phyloP scores from a whole-genome alignment of 2,888 invertebrate genomes.

The Orthosia incerta region DNA sequence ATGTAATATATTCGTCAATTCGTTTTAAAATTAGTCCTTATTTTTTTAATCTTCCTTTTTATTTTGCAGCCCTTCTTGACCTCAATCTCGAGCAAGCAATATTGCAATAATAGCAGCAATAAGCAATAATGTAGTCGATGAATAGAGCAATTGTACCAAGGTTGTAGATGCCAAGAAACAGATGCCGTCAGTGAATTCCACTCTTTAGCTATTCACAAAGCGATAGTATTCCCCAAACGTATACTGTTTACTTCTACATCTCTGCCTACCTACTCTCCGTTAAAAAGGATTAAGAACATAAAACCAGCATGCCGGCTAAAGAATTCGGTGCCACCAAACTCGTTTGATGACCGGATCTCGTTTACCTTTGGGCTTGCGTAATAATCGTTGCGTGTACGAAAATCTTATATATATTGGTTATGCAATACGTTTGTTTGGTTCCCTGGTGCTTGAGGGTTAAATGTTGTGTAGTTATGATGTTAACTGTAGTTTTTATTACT shows the following conservation, averaged over 20 bases:
- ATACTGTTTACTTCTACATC: not conserved
- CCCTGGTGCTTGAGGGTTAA: constrained; percentile 24
- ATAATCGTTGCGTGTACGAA: constrained; percentile 41
- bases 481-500: not conserved
- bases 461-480: not conserved
- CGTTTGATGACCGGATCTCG: constrained; percentile 57
- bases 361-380: constrained; percentile 62
- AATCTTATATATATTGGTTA: constrained; percentile 35
- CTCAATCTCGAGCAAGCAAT: too few species aligned
- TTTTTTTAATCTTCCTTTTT: too few species aligned
- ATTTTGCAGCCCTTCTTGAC: too few species aligned
- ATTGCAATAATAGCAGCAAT: too few species aligned
- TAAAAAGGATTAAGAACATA: constrained; percentile 37
- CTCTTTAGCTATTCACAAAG: too few species aligned
- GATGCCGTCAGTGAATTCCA: too few species aligned
- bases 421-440: constrained; percentile 40
- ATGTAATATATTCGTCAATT: too few species aligned
- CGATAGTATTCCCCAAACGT: not conserved
- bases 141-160: too few species aligned
- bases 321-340: constrained; percentile 57
- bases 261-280: not conserved
- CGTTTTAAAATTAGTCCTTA: too few species aligned
- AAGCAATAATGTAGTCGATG: too few species aligned
- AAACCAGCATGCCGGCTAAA: constrained; percentile 35
- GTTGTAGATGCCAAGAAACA: too few species aligned